Evolutionary conservation across 2,113 vertebrate genomes (phyloP), one percentile per base, ranked within the genome.

Genomic region (Tetrax tetrax): DNA sequence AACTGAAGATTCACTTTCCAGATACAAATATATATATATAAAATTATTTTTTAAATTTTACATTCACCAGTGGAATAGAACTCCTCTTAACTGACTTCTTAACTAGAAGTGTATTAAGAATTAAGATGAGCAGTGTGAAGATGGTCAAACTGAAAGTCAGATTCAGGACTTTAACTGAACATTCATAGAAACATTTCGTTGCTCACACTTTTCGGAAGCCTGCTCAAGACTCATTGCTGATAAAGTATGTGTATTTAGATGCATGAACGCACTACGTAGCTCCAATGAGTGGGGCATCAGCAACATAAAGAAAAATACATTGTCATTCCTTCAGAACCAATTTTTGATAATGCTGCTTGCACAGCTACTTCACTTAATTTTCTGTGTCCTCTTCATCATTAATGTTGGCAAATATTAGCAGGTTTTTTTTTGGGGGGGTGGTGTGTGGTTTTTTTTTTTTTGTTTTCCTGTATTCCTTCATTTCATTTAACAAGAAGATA

Each of bases 271-370:
- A 12, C 37, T 57, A 79, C 28, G 56, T 14, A 43, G 1, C 16
- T 53, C 38, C 5, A 15, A 19, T 7, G 4, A 71, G 59, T 33
- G 35, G 21, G 28, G 21, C 29, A 81, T 43, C 76, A 95, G 35
- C 23, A 96, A 72, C 41, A 82, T 33, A 24, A 87, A 64, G 24
- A 91, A 92, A 94, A 95, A 89, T 56, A 41, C 4, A 7, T 22
- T 66, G 63, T 85, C 12, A 13, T 78, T 93, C 56, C 10, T 54
- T 23, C 27, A 57, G 41, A 61, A 69, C 5, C 7, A 82, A 13
- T 90, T 95, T 50, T 69, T n/a, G 75, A 45, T 79, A 87, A 14
- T 74, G 4, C 16, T 33, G 12, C 59, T 51, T 83, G 33, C 77
- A 38, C 22, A 51, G 50, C 27, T 65, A 27, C 10, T 63, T 53